Base-by-base conservation (phyloP, 1,140 invertebrate genomes). In the Microvelia longipes region DNA sequence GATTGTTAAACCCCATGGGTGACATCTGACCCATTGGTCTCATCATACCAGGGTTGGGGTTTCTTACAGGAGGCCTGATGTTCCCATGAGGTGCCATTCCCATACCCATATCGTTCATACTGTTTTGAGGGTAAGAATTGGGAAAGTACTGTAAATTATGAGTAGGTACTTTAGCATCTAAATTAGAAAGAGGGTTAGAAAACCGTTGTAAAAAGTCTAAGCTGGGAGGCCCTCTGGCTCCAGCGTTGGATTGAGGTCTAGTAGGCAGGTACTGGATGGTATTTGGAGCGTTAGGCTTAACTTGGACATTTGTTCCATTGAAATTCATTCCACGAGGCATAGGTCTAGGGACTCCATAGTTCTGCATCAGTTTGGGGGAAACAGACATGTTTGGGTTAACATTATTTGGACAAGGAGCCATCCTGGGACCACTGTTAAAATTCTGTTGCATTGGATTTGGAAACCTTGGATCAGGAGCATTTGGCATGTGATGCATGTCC, bases 251-350 rank as follows among this genome's bases (percentile, higher is more conserved):
- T 76, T 92, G 91, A 14, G 91, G 88, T 80, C 92, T 85, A 50
- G 93, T 92, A 28, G 95, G 95, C 77, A 98, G 86, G 83, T 98
- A 98, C 81, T 98, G 95, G 76, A 98, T 98, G 15, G 95, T 98
- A 79, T 98, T 98, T 0, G 95, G 95, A 1, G 94, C 94, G 80
- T 90, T 96, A 0, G 94, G 90, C 82, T 97, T 97, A 28, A 98
- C 94, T 81, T 93, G 91, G 62, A 94, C 89, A 78, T 91, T 94
- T 1, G 91, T 88, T 62, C 90, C 89, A 77, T 90, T 89, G 77
- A 88, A 90, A 0, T 86, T 85, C 71, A 85, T 86, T 68, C 86
- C 86, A 75, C 85, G 78, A 68, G 77, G 76, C 0, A 78, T 75
- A 27, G 81, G 79, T 2, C 80, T 76, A 29, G 71, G 73, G 29